Conservation (phyloP, 2,888 invertebrate species). For the Thera britannica region DNA sequence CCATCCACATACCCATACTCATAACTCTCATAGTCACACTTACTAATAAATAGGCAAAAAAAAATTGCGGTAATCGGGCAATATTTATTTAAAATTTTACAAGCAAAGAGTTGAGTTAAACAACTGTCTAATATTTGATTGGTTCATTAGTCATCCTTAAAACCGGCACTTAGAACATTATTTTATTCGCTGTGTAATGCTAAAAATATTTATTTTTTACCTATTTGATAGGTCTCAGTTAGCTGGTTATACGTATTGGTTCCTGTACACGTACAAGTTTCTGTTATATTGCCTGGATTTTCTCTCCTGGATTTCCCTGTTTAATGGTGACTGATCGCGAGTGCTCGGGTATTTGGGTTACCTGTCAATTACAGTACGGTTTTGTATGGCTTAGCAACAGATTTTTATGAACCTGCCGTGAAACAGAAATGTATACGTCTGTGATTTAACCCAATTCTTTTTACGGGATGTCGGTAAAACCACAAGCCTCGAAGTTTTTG, state of each 20-base stretch:
- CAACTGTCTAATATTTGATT: no score
- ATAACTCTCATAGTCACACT: no score
- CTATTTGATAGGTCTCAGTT: neutral
- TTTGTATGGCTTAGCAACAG: neutral
- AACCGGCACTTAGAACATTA: no score
- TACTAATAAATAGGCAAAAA: no score
- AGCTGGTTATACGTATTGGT: constrained; percentile 17
- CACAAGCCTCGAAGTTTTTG: no score
- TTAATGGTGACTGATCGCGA: constrained; percentile 30
- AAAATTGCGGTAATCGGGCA: no score
- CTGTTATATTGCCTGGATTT: constrained; percentile 51
- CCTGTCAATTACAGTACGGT: neutral
- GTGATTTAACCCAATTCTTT: neutral
- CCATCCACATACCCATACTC: no score
- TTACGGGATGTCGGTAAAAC: neutral
- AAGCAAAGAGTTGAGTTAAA: no score
- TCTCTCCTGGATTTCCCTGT: constrained; percentile 19
- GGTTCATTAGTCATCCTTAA: no score
- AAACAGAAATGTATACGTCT: neutral
- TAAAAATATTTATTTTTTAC: no score
- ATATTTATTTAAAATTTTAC: no score
- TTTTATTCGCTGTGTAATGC: no score
- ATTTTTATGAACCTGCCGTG: neutral
- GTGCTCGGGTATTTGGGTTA: constrained; percentile 13
- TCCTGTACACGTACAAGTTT: constrained; percentile 51